Percentiles rank a stretch among this genome's conserved stretches.
These are phyloP conservation scores for Pyrrhia umbra DNA, from an alignment of 2,888 invertebrate genomes.

Conservation along the genomic window DNA sequence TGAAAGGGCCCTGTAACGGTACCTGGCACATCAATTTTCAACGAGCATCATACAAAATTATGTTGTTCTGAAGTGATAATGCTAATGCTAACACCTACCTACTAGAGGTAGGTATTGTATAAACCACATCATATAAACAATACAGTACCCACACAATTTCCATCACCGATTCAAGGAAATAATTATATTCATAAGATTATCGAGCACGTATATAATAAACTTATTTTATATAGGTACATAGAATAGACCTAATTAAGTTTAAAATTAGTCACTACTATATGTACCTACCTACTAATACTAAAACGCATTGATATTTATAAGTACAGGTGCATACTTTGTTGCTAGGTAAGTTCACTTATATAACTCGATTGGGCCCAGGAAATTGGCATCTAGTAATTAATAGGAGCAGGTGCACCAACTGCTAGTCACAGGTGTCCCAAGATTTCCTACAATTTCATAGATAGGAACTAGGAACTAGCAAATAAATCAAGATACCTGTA, in stretches of 20 bases:
- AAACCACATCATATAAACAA: too few relatives aligned
- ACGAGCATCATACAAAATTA: too few relatives aligned
- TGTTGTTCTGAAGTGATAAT: too few relatives aligned
- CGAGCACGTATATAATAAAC: background rate
- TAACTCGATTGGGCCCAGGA: constrained; percentile 25
- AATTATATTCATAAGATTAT: background rate
- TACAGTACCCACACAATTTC: background rate
- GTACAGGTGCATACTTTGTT: background rate
- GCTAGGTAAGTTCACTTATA: constrained; percentile 5
- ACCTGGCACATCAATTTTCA: too few relatives aligned
- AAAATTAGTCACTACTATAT: too few relatives aligned
- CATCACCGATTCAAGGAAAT: background rate
- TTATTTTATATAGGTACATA: background rate
- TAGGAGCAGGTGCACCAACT: constrained; percentile 13
- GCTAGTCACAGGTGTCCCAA: constrained; percentile 19
- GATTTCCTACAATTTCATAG: constrained; percentile 16
- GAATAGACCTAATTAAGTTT: background rate
- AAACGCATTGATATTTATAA: background rate
- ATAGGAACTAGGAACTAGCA: constrained; percentile 2
- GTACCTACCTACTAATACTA: background rate
- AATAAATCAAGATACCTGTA: constrained; percentile 30
- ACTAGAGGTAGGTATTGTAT: background rate
- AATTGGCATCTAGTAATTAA: constrained; percentile 36
- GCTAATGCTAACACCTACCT: background rate
- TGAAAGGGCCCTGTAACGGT: background rate